A percentile compares a stretch with the other conserved stretches of the same genome.
Conservation (phyloP, 2,113 vertebrate species). For the Cynopterus brachyotis region DNA sequence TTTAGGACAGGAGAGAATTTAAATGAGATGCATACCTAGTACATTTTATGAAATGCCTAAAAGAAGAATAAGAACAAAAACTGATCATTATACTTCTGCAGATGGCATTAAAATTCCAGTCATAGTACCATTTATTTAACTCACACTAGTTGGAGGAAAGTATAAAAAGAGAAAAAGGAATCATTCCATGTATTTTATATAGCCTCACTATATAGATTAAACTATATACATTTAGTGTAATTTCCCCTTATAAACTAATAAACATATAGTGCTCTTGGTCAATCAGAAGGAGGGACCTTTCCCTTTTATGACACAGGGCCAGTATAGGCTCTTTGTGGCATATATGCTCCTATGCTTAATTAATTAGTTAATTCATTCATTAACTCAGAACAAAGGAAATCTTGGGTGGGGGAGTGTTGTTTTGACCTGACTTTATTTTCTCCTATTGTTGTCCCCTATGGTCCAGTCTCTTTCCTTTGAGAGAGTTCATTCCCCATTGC, state of each 20-base stretch:
- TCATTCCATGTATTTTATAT: not conserved
- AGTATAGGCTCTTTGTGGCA: not conserved
- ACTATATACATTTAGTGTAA: not conserved
- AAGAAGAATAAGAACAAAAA: not conserved
- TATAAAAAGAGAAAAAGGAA: not conserved
- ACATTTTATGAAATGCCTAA: not conserved
- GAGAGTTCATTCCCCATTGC: not conserved
- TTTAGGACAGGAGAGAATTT: not conserved
- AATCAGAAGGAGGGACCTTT: not conserved
- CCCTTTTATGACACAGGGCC: not conserved
- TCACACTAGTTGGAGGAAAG: not conserved
- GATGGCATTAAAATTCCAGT: not conserved
- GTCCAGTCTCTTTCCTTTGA: not conserved
- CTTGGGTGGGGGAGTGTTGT: not conserved
- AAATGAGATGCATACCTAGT: not conserved
- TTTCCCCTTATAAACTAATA: not conserved
- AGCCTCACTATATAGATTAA: not conserved
- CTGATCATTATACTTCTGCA: not conserved
- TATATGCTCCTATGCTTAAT: not conserved
- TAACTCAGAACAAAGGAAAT: not conserved
- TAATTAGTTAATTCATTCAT: not conserved
- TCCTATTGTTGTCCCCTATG: rapidly evolving
- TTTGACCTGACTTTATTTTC: not conserved
- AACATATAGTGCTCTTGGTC: not conserved
- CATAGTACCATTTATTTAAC: not conserved